Conservation (phyloP, 2,113 vertebrate genomes). For the Origma solitaria region DNA sequence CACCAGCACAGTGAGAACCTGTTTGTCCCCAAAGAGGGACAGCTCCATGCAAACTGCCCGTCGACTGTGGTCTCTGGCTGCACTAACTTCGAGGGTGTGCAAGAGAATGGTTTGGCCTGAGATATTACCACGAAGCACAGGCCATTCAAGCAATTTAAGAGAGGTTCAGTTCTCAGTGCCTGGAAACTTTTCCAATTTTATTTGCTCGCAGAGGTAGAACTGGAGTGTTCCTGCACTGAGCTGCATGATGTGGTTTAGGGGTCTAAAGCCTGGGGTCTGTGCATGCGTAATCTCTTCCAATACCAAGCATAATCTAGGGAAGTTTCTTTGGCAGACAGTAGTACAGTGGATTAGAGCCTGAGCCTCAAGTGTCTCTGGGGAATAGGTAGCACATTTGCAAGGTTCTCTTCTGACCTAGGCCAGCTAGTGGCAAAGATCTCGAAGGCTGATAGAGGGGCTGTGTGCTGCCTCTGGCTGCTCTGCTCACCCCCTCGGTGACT, state of each 20-base stretch:
- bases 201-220: not conserved
- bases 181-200: not conserved
- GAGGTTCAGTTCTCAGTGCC: not conserved
- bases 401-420: not conserved
- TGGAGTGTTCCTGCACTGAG: not conserved
- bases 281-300: not conserved
- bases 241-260: not conserved
- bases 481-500: not conserved
- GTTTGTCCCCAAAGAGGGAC: not conserved
- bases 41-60: not conserved
- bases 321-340: slow-evolving; percentile 42
- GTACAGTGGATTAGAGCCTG: slow-evolving; percentile 16
- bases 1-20: not conserved
- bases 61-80: not conserved
- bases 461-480: not conserved
- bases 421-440: not conserved
- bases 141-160: not conserved
- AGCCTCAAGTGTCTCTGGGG: slow-evolving; percentile 13
- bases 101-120: not conserved
- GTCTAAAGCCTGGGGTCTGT: not conserved
- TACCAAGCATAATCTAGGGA: not conserved
- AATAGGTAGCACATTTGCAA: slow-evolving; percentile 32
- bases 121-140: not conserved
- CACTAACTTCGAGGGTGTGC: not conserved
- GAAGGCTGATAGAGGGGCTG: not conserved